These are phyloP conservation scores for Dyspetes luteomarginatus DNA, from an alignment of 2,888 invertebrate genomes.

Conservation along the genomic window DNA sequence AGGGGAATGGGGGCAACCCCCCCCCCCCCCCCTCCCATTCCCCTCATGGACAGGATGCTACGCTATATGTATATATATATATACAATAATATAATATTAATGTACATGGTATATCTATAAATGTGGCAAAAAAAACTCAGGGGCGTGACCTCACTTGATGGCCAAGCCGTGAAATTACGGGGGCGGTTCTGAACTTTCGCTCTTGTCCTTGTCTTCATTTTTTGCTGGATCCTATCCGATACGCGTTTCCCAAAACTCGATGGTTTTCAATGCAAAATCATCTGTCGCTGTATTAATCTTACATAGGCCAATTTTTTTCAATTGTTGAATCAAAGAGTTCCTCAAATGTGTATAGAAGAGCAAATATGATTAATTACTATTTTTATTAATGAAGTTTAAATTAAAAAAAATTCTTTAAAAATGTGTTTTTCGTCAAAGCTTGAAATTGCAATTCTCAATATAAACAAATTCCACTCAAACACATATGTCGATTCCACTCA, in stretches of 20 bases:
- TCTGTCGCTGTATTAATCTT: too few species aligned
- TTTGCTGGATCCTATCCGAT: slow-evolving; percentile 6
- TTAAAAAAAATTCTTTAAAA: too few species aligned
- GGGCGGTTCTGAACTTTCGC: slow-evolving; percentile 55
- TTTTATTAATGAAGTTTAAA: too few species aligned
- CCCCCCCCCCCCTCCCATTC: too few species aligned
- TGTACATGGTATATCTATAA: slow-evolving; percentile 21
- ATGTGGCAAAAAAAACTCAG: slow-evolving; percentile 64
- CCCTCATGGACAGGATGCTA: background rate
- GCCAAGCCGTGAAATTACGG: slow-evolving; percentile 65
- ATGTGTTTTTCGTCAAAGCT: too few species aligned
- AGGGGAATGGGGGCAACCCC: background rate
- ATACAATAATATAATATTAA: background rate
- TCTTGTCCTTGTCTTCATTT: slow-evolving; percentile 39
- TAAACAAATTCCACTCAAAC: too few species aligned
- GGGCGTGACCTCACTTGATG: slow-evolving; percentile 65
- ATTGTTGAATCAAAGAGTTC: too few species aligned
- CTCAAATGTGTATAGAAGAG: too few species aligned
- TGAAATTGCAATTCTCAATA: too few species aligned
- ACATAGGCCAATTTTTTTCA: too few species aligned
- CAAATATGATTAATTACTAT: too few species aligned
- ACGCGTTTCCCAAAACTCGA: slow-evolving; percentile 5
- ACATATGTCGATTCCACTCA: too few species aligned
- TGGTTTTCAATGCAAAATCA: background rate
- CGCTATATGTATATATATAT: background rate